Conservation (phyloP, 2,113 vertebrate genomes). For the Tamias sibiricus region DNA sequence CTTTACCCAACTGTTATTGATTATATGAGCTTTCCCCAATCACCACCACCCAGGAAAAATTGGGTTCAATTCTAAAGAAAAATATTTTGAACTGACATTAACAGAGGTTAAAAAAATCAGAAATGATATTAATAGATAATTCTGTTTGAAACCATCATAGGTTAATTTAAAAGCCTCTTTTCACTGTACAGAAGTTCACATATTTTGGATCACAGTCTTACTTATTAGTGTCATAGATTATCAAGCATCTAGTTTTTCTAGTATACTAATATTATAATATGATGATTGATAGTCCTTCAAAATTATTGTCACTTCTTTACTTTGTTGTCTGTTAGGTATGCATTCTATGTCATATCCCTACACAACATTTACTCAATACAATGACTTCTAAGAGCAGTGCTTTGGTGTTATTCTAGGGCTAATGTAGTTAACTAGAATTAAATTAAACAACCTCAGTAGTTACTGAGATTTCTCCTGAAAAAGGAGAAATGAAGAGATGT, state of each 20-base stretch:
- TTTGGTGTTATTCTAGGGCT: not conserved
- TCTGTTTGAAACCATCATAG: not conserved
- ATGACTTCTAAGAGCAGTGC: not conserved
- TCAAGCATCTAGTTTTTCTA: not conserved
- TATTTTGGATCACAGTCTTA: slow-evolving; percentile 19
- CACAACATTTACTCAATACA: not conserved
- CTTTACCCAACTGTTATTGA: not conserved
- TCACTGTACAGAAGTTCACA: not conserved
- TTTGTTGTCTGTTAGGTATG: not conserved
- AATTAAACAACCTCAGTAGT: not conserved
- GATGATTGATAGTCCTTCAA: not conserved
- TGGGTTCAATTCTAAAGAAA: not conserved
- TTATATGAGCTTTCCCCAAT: not conserved
- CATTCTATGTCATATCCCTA: not conserved
- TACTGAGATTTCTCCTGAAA: not conserved
- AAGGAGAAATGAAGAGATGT: not conserved
- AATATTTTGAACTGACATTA: not conserved
- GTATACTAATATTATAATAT: not conserved
- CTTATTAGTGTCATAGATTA: not conserved
- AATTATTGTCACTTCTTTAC: slow-evolving; percentile 9
- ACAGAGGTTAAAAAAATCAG: not conserved
- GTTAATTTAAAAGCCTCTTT: not conserved
- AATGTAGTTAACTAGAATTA: not conserved
- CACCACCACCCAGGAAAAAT: not conserved
- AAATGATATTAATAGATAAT: slow-evolving; percentile 25